A percentile compares a stretch with the other conserved stretches of the same genome.
Conservation (phyloP, 2,888 invertebrate species). For the Thelaira solivaga region DNA sequence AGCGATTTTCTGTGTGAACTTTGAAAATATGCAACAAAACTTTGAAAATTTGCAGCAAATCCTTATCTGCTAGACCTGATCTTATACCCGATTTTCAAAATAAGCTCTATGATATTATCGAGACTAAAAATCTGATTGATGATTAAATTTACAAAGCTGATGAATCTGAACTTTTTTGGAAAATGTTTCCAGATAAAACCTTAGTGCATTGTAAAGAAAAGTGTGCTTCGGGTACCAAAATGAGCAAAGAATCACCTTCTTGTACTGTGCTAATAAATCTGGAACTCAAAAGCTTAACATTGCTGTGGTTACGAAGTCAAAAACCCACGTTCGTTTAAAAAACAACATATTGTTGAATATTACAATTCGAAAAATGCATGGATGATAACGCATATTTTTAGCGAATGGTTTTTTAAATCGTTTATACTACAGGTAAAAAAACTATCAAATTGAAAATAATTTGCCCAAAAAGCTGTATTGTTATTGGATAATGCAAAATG, state of each 20-base stretch:
- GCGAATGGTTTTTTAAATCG: constrained; percentile 7
- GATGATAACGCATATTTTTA: constrained; percentile 19
- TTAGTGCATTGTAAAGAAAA: constrained; percentile 2
- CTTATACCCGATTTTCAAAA: too few species aligned
- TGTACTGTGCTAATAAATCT: constrained; percentile 10
- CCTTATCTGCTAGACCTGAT: too few species aligned
- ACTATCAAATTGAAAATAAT: not conserved
- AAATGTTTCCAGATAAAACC: too few species aligned
- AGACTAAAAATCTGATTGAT: too few species aligned
- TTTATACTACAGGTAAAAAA: not conserved
- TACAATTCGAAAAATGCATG: constrained; percentile 16
- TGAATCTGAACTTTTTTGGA: too few species aligned
- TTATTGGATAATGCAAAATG: constrained; percentile 32
- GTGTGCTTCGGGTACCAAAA: constrained; percentile 6
- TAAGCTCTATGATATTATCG: too few species aligned
- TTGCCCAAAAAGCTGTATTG: constrained; percentile 18
- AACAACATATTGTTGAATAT: constrained; percentile 10
- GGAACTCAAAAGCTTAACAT: constrained; percentile 19
- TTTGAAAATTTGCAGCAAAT: too few species aligned
- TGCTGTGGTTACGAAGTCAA: constrained; percentile 13
- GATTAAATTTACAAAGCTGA: too few species aligned
- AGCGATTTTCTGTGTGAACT: too few species aligned
- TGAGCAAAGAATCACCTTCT: constrained; percentile 27
- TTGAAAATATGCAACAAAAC: too few species aligned
- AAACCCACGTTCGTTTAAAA: constrained; percentile 16